Conservation (phyloP, 2,888 invertebrate species). For the Agrotis puta region DNA sequence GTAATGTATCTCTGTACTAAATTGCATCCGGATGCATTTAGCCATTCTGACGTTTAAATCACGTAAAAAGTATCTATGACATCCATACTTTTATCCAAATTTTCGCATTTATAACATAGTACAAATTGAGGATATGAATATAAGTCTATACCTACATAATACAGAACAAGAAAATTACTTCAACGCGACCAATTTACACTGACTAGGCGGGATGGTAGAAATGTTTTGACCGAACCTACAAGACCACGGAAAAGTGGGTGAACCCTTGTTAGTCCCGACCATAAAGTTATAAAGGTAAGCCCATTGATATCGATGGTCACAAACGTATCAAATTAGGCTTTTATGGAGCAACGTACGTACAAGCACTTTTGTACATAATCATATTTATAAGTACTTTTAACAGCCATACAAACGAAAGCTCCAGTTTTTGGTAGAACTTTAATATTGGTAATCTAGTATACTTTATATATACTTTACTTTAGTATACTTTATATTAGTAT, state of each 20-base stretch:
- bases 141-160: not conserved
- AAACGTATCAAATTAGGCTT: constrained; percentile 5
- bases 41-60: no score
- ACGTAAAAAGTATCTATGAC: no score
- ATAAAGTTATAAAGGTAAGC: not conserved
- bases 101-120: no score
- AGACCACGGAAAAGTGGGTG: not conserved
- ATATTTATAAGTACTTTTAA: not conserved
- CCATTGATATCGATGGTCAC: constrained; percentile 8
- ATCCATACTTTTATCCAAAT: no score
- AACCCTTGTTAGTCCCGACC: not conserved
- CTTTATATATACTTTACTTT: no score
- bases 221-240: not conserved
- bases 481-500: no score
- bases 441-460: not conserved
- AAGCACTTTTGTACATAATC: not conserved
- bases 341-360: not conserved
- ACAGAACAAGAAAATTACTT: not conserved
- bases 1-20: no score
- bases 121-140: not conserved
- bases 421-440: not conserved
- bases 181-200: not conserved
- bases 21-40: no score
- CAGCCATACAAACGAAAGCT: not conserved
- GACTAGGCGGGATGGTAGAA: not conserved